These are phyloP conservation scores for Pangasianodon hypophthalmus DNA, from an alignment of 2,113 vertebrate species.

Conservation along the genomic window DNA sequence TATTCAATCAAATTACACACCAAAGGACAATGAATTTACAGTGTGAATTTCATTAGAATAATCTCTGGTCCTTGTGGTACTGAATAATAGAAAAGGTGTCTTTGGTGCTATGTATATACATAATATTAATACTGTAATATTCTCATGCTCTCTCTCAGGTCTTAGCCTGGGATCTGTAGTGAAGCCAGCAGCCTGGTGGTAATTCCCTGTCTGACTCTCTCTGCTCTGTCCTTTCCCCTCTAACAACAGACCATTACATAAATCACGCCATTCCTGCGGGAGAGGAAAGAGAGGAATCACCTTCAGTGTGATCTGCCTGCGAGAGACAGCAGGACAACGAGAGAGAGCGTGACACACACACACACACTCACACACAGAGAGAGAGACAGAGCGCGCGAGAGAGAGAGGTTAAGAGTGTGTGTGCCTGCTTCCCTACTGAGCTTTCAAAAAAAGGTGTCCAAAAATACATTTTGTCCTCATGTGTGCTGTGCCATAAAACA, in stretches of 20 bases:
- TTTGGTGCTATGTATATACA: not conserved
- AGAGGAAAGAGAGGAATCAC: slow-evolving; percentile 42
- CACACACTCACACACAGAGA: not conserved
- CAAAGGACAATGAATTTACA: too few species aligned
- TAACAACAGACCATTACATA: slow-evolving; percentile 45
- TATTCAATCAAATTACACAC: not conserved
- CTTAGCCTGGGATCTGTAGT: not conserved
- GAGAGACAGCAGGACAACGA: slow-evolving; percentile 18
- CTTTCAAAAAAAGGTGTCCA: slow-evolving; percentile 63
- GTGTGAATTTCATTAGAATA: not conserved
- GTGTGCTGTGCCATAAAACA: slow-evolving; percentile 79
- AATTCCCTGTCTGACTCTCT: slow-evolving; percentile 11
- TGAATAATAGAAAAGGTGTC: not conserved
- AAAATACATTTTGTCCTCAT: slow-evolving; percentile 76
- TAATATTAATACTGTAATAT: slow-evolving; percentile 9
- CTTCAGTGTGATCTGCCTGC: slow-evolving; percentile 23
- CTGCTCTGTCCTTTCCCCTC: slow-evolving; percentile 38
- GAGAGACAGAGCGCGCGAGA: not conserved
- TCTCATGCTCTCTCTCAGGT: not conserved
- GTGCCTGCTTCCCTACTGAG: slow-evolving; percentile 50
- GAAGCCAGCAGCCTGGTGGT: slow-evolving; percentile 26
- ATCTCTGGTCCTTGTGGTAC: not conserved
- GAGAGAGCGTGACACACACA: not conserved
- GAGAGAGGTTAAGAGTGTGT: slow-evolving; percentile 12
- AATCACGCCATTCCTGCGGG: slow-evolving; percentile 46